Conservation (phyloP, 2,113 vertebrate genomes). For the Melierax canorus region DNA sequence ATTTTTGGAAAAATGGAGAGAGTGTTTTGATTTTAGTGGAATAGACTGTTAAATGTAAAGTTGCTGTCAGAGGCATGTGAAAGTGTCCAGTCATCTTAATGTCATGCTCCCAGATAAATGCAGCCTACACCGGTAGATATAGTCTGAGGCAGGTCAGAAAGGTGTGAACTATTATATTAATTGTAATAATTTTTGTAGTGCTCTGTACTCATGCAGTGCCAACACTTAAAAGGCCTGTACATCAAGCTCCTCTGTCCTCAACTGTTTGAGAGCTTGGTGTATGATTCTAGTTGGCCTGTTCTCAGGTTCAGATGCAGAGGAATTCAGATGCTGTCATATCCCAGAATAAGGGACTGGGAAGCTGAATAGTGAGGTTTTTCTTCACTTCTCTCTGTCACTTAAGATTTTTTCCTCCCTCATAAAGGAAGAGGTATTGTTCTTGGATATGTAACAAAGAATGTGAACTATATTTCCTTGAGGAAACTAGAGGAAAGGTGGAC, state of each 20-base stretch:
- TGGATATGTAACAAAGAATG: neutral
- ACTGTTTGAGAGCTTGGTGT: neutral
- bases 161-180: neutral
- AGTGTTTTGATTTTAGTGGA: neutral
- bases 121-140: rapidly evolving
- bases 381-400: neutral
- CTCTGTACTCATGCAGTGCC: neutral
- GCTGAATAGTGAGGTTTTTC: neutral
- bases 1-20: neutral
- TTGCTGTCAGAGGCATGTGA: neutral
- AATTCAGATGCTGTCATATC: neutral
- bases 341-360: neutral
- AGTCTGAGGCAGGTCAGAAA: neutral
- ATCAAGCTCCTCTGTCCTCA: neutral
- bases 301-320: neutral
- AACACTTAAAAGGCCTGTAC: neutral
- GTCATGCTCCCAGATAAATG: neutral
- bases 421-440: neutral
- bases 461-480: neutral
- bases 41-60: neutral
- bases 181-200: neutral
- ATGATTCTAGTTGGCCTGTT: neutral
- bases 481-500: neutral
- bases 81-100: neutral
- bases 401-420: neutral